phyloP scores from a whole-genome alignment of 2,797 vertebrate genomes.

The Manis pentadactyla region DNA sequence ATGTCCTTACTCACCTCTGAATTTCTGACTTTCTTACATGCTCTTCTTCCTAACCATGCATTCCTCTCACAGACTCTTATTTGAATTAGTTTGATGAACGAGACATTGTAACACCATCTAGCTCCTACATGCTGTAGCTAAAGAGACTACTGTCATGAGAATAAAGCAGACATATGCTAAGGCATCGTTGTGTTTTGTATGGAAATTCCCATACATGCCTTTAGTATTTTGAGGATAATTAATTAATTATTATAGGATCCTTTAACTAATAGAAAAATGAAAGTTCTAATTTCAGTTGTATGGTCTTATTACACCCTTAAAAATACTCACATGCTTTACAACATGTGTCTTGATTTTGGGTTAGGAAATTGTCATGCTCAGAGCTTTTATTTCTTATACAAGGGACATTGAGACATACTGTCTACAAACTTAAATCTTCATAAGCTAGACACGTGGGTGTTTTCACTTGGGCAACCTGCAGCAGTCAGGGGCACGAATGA shows the following conservation, averaged over 20 bases:
- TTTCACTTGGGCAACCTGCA: background rate
- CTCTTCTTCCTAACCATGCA: background rate
- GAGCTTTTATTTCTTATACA: background rate
- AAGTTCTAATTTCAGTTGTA: background rate
- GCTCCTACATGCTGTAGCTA: background rate
- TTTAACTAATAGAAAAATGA: background rate
- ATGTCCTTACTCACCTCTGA: background rate
- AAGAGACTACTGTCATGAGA: background rate
- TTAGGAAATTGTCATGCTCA: background rate
- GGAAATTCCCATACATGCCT: background rate
- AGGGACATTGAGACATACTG: background rate
- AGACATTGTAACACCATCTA: background rate
- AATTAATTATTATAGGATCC: background rate
- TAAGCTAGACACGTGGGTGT: background rate
- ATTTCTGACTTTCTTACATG: background rate
- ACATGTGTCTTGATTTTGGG: background rate
- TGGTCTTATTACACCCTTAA: background rate
- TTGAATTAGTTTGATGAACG: background rate
- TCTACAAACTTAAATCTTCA: background rate
- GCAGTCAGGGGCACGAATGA: background rate
- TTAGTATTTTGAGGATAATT: constrained; percentile 8
- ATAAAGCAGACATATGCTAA: background rate
- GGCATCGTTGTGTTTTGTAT: background rate
- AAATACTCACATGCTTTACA: background rate
- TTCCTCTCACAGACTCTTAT: background rate